Percentiles rank a stretch among this genome's conserved stretches.
Evolutionary conservation across 1,140 invertebrate species (phyloP).

Genomic region (Drosophila rhopaloa): DNA sequence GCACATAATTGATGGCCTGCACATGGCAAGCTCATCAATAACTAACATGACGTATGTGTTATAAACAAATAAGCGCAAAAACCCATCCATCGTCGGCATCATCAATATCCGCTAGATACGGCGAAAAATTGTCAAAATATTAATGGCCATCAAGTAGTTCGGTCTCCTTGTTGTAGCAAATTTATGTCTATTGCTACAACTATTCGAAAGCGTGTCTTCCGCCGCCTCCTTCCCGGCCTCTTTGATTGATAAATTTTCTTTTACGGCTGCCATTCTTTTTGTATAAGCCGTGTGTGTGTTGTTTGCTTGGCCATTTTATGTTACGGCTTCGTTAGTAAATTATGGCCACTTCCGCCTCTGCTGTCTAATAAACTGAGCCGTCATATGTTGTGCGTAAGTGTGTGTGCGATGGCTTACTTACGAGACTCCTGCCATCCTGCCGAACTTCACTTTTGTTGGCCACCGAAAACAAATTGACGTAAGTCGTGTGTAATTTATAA

Average conservation of each 20-base stretch:
- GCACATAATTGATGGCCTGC: conserved; percentile 68
- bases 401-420: conserved; percentile 75
- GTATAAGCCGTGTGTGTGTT: conserved; percentile 19
- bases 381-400: conserved; percentile 57
- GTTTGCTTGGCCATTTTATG: conserved; percentile 54
- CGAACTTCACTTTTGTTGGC: conserved; percentile 67
- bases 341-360: conserved; percentile 80
- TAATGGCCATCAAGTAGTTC: conserved; percentile 70
- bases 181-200: conserved; percentile 67
- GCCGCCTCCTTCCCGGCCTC: conserved; percentile 21
- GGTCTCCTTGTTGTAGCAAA: conserved; percentile 45
- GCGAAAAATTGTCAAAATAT: conserved; percentile 77
- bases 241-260: conserved; percentile 81
- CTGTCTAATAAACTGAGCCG: conserved; percentile 79
- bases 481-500: conserved; percentile 83
- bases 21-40: conserved; percentile 73
- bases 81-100: conserved; percentile 65
- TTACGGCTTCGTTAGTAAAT: conserved; percentile 81
- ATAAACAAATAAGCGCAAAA: conserved; percentile 70
- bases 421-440: conserved; percentile 40
- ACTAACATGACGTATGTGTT: conserved; percentile 67
- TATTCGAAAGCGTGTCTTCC: conserved; percentile 73
- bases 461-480: conserved; percentile 79
- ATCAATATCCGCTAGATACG: conserved; percentile 67
- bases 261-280: conserved; percentile 28